phyloP scores from a whole-genome alignment of 2,888 invertebrate species.

The Cantharis flavilabris region DNA sequence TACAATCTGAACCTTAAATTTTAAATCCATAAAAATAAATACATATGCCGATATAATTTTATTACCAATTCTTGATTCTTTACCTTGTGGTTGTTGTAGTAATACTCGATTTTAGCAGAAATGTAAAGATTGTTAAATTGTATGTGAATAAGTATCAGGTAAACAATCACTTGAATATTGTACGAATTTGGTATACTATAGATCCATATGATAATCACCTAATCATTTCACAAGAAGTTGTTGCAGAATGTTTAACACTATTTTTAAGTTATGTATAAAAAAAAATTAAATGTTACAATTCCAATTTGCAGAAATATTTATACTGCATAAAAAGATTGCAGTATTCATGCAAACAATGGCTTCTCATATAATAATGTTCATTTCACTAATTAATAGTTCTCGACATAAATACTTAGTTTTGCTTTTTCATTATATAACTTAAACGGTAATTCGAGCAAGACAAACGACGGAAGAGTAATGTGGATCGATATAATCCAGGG shows the following conservation, averaged over 20 bases:
- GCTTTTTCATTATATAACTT: constrained; percentile 17
- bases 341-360: neutral
- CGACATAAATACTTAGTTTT: constrained; percentile 4
- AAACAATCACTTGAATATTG: neutral
- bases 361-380: constrained; percentile 2
- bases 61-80: no score
- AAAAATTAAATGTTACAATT: neutral
- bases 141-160: no score
- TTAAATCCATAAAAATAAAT: no score
- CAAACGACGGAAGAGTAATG: constrained; percentile 12
- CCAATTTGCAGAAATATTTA: neutral
- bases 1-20: no score
- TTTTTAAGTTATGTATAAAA: neutral
- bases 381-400: constrained; percentile 12
- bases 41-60: no score
- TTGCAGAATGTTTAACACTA: neutral
- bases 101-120: no score
- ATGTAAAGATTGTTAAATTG: no score
- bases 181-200: no score
- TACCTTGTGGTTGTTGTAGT: no score
- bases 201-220: neutral
- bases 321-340: neutral
- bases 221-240: neutral
- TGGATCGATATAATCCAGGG: constrained; percentile 27
- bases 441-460: constrained; percentile 15